These are phyloP conservation scores for Pleuronectes platessa DNA, from an alignment of 2,113 vertebrate species.

Conservation along the genomic window DNA sequence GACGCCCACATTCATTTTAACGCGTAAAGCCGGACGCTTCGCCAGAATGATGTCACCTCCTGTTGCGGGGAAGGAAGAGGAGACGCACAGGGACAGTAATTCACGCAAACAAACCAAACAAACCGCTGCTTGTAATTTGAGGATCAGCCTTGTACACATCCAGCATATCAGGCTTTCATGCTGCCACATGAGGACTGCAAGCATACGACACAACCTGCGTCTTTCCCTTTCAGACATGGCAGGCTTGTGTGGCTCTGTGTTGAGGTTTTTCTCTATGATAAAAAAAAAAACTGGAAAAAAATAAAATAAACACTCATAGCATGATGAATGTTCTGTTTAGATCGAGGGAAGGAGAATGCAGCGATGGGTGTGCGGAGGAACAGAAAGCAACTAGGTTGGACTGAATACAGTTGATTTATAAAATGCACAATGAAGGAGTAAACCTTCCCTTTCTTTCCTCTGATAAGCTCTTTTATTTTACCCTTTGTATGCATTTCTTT, in stretches of 20 bases:
- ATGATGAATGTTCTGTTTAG: slow-evolving; percentile 69
- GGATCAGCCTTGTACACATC: slow-evolving; percentile 41
- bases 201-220: slow-evolving; percentile 44
- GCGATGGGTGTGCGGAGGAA: slow-evolving; percentile 38
- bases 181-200: slow-evolving; percentile 38
- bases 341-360: slow-evolving; percentile 32
- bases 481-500: slow-evolving; percentile 17
- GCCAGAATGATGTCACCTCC: slow-evolving; percentile 45
- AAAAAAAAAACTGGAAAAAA: slow-evolving; percentile 6
- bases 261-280: slow-evolving; percentile 37
- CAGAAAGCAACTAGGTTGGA: slow-evolving; percentile 23
- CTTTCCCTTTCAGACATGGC: slow-evolving; percentile 37
- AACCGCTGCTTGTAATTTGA: slow-evolving; percentile 53
- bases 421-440: slow-evolving; percentile 71
- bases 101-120: slow-evolving; percentile 60
- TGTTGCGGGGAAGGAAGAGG: slow-evolving; percentile 36
- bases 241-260: slow-evolving; percentile 50
- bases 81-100: slow-evolving; percentile 5
- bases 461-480: slow-evolving; percentile 53
- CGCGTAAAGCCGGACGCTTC: slow-evolving; percentile 13
- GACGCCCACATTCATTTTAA: slow-evolving; percentile 52
- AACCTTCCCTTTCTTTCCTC: slow-evolving; percentile 34
- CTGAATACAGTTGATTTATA: slow-evolving; percentile 48
- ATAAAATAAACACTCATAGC: slow-evolving; percentile 56
- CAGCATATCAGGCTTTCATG: slow-evolving; percentile 47